These are phyloP conservation scores for Eupeodes latifasciatus DNA, from an alignment of 2,888 invertebrate genomes.

Conservation along the genomic window DNA sequence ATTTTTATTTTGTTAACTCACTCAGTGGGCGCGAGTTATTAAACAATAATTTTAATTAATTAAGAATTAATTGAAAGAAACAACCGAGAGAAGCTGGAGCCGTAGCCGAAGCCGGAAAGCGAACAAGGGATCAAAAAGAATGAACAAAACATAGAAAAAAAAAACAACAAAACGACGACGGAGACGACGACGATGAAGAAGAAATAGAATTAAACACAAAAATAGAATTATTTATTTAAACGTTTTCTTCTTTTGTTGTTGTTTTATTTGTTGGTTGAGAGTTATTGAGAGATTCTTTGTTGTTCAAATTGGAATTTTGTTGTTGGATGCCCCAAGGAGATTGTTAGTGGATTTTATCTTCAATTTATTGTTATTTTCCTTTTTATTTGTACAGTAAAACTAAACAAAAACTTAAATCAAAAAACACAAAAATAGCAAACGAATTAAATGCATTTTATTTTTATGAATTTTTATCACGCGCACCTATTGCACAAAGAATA, in stretches of 20 bases:
- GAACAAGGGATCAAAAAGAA: not conserved
- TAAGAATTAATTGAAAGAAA: conserved; percentile 23
- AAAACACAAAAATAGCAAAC: conserved; percentile 29
- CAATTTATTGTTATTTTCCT: conserved; percentile 4
- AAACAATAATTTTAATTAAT: conserved; percentile 43
- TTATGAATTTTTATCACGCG: conserved; percentile 8
- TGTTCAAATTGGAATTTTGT: conserved; percentile 23
- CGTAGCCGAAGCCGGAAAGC: conserved; percentile 2
- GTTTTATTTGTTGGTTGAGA: not conserved
- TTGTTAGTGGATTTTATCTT: conserved; percentile 18
- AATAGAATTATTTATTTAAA: conserved; percentile 21
- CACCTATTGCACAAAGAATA: conserved; percentile 21
- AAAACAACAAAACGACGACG: not conserved
- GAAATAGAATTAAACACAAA: not conserved
- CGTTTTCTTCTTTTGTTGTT: not conserved
- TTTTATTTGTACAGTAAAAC: not conserved
- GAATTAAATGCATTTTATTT: conserved; percentile 35
- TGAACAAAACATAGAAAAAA: not conserved
- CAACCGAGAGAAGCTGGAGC: conserved; percentile 4
- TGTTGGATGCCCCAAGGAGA: not conserved
- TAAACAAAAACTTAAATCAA: conserved; percentile 1
- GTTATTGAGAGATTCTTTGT: conserved; percentile 26
- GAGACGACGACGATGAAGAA: not conserved
- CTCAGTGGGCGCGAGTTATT: conserved; percentile 27
- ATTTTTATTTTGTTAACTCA: not conserved